These are phyloP conservation scores for Mus pahari DNA, from an alignment of 2,113 vertebrate species.

Conservation along the genomic window DNA sequence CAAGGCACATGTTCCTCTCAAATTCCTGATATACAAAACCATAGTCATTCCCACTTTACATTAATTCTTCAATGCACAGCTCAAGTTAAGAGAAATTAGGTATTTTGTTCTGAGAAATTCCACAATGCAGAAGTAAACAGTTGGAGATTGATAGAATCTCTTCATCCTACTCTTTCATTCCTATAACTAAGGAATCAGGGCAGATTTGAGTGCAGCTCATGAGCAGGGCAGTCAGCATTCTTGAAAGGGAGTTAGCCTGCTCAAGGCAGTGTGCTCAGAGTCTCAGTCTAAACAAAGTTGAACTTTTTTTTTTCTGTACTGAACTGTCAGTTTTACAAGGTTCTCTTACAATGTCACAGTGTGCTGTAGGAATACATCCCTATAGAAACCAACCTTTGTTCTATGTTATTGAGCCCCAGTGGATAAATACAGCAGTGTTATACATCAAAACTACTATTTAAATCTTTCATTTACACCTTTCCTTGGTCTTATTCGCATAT, in stretches of 20 bases:
- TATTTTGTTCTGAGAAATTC: not conserved
- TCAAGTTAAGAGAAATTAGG: not conserved
- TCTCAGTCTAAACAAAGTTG: not conserved
- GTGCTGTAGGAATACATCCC: not conserved
- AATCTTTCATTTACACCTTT: not conserved
- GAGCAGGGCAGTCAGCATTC: not conserved
- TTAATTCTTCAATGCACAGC: not conserved
- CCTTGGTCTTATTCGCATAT: not conserved
- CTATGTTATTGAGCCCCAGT: not conserved
- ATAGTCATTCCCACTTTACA: not conserved
- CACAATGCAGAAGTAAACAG: not conserved
- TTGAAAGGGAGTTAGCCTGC: not conserved
- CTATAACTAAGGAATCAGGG: not conserved
- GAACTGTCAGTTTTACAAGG: not conserved
- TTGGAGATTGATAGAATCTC: not conserved
- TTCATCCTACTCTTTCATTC: not conserved
- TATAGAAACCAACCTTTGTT: not conserved
- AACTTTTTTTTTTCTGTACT: not conserved
- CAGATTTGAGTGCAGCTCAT: not conserved
- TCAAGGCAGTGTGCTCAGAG: not conserved
- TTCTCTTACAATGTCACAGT: not conserved
- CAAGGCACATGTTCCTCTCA: not conserved
- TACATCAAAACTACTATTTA: not conserved
- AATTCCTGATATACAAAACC: not conserved
- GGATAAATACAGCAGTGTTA: not conserved